A percentile compares a stretch with the other conserved stretches of the same genome.
Evolutionary conservation across 2,888 invertebrate genomes (phyloP).

Genomic region (Gnatocerus cornutus): DNA sequence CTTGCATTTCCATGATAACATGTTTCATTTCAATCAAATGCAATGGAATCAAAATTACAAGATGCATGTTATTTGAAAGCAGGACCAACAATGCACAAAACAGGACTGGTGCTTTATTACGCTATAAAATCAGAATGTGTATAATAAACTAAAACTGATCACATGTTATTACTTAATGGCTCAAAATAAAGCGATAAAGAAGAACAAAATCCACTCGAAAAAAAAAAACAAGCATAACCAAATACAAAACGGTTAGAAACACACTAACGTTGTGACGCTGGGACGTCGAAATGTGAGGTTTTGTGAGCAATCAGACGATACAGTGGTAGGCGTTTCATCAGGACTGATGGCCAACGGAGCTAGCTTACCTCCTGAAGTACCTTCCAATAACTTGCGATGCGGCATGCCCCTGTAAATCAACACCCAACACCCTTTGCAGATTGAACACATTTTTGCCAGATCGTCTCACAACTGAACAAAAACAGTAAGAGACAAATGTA

Average conservation of each 20-base stretch:
- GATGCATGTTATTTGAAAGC: conserved; percentile 31
- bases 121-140: conserved; percentile 36
- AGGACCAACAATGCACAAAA: conserved; percentile 23
- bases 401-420: conserved; percentile 72
- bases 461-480: conserved; percentile 19
- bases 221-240: conserved; percentile 37
- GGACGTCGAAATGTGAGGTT: conserved; percentile 70
- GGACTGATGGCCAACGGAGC: conserved; percentile 75
- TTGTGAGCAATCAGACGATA: conserved; percentile 63
- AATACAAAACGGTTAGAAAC: conserved; percentile 66
- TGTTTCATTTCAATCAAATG: conserved; percentile 28
- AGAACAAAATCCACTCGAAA: conserved; percentile 28
- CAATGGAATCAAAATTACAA: conserved; percentile 18
- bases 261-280: conserved; percentile 75
- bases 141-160: conserved; percentile 33
- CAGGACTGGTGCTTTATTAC: conserved; percentile 29
- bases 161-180: conserved; percentile 17
- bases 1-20: no score
- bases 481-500: conserved; percentile 16
- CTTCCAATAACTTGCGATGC: conserved; percentile 71
- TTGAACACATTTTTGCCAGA: conserved; percentile 27
- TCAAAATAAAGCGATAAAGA: conserved; percentile 28
- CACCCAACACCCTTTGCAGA: conserved; percentile 38
- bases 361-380: conserved; percentile 72
- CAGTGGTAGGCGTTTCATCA: conserved; percentile 70